These are phyloP conservation scores for Seira musarum DNA, from an alignment of 2,888 invertebrate species.

Conservation along the genomic window DNA sequence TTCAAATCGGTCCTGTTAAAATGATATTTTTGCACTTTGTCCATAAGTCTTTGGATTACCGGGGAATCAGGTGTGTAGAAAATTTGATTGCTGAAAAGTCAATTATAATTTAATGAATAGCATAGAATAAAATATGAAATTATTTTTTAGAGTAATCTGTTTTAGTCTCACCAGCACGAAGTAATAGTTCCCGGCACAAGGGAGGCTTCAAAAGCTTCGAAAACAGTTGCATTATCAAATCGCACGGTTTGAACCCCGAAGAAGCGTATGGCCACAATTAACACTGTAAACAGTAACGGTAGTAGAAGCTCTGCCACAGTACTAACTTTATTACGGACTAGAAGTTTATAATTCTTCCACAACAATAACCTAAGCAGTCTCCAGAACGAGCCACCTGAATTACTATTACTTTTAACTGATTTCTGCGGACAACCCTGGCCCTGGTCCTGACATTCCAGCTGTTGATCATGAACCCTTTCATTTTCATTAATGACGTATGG, in stretches of 20 bases:
- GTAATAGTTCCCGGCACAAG: conserved; percentile 46
- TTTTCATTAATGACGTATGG: too few relatives aligned
- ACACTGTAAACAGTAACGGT: conserved; percentile 79
- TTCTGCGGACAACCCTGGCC: not conserved
- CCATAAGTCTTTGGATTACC: conserved; percentile 60
- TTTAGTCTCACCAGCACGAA: conserved; percentile 60
- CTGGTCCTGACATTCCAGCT: too few relatives aligned
- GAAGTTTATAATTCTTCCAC: conserved; percentile 89
- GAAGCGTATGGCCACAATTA: conserved; percentile 81
- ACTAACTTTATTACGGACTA: conserved; percentile 81
- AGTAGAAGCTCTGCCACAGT: conserved; percentile 80
- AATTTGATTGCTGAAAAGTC: conserved; percentile 63
- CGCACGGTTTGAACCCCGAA: conserved; percentile 77
- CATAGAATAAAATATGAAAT: too few relatives aligned
- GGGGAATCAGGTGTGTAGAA: conserved; percentile 64
- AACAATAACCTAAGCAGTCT: conserved; percentile 79
- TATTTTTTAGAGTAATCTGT: too few relatives aligned
- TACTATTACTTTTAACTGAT: too few relatives aligned
- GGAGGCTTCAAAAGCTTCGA: conserved; percentile 70
- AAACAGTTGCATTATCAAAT: conserved; percentile 71
- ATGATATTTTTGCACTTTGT: conserved; percentile 55
- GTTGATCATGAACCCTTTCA: too few relatives aligned
- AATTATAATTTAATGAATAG: too few relatives aligned
- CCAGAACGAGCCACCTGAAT: conserved; percentile 51
- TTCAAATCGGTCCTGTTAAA: conserved; percentile 53